Base-by-base conservation (phyloP, 2,113 vertebrate species). In the Calidris pygmaea region DNA sequence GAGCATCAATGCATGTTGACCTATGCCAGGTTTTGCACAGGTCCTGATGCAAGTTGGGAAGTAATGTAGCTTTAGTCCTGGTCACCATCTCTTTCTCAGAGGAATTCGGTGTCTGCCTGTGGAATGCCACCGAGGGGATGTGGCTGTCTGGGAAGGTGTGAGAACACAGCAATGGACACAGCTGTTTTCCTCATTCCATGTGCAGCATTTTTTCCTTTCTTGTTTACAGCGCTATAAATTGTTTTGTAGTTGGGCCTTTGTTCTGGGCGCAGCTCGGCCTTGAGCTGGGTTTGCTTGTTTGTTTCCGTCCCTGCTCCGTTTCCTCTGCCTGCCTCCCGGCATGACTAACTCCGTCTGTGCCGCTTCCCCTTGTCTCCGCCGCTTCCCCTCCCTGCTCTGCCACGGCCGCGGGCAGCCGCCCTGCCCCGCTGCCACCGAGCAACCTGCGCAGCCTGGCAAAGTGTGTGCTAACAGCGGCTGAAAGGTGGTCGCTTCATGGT, bases 271-370 rank as follows among this genome's bases (percentile, higher is more conserved):
- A 78, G 89, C 55, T 75, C 34, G 86, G 84, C 95, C 87, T 95
- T 96, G 93, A 88, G 89, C 81, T 91, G 82, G 85, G 52, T 95
- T 97, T 97, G 80, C 83, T 93, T 96, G 76, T 94, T 97, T 96
- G 87, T 76, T 96, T 97, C 96, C 22, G 7, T 71, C 71, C 35
- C 89, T 45, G 83, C 67, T 73, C 83, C 7, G 1, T 87, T 95
- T 98, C 65, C 68, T 90, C 53, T n/a, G 72, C 77, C 63, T 79
- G 90, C 66, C 88, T 96, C 73, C 93, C 95, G 66, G 92, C 27
- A 12, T 77, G 75, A 97, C 93, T 92, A 92, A 81, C 53, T 1
- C 39, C 1, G 94, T 91, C 87, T 93, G 79, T 52, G 70, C 79
- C 14, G 67, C 91, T 98, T 98, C 98, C 96, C 96, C 92, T 78